Base-by-base conservation (phyloP, 2,113 vertebrate genomes). In the Genyomyrus donnyi region DNA sequence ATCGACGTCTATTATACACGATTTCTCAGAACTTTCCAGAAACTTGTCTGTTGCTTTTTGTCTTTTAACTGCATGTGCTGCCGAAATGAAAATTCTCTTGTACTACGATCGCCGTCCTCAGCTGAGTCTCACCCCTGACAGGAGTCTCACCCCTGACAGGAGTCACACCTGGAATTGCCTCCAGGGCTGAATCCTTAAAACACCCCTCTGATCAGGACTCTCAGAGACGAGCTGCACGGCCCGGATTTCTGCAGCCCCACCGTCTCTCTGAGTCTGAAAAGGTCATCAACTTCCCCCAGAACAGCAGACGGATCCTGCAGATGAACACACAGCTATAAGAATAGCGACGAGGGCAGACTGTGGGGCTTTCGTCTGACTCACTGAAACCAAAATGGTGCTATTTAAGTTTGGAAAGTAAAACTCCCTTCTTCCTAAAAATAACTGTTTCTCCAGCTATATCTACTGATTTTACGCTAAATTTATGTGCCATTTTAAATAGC, bases 321-420 rank as follows among this genome's bases (percentile, higher is more conserved):
- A 56, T 31, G 42, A 31, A 74, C 52, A 24, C 53, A 35, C 87
- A 88, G 53, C 74, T 56, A 80, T 77, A 80, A 88, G 74, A 90
- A 90, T 49, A 85, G 80, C 52, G 19, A 45, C 3, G 19, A 52
- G 46, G 42, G 13, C 11, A 88, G 90, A 88, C 58, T 42, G 70
- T 66, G 70, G 35, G 90, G 74, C 74, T 90, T 84, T 62, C 31
- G 87, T 24, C 45, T 90, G 87, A 27, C 62, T 13, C 48, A 42
- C 70, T 15, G 52, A 15, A 70, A 46, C 90, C 39, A 17, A 53
- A n/a, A 87, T 11, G 58, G 50, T 39, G 31, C 85, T 19, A 70
- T 85, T 45, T 80, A 27, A 21, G 45, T 90, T 35, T 31, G 85
- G 85, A 88, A 90, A 74, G 87, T 42, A 35, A 90, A 90, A 88